Percentiles rank a stretch among this genome's conserved stretches.
phyloP scores from a whole-genome alignment of 2,113 vertebrate genomes.

The Paratilapia polleni region DNA sequence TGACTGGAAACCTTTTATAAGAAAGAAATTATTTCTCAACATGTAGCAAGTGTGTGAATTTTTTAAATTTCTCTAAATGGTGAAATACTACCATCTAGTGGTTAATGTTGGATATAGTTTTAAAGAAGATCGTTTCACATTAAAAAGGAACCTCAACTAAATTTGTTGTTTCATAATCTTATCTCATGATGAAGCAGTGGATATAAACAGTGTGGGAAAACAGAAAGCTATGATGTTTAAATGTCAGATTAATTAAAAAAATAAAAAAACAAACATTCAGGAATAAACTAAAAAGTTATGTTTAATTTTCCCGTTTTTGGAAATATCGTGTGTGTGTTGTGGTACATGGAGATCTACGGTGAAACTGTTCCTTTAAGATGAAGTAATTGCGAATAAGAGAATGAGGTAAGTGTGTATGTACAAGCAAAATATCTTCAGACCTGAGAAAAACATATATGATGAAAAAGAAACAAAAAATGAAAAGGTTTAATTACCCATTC shows the following conservation, averaged over 20 bases:
- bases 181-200: too few relatives aligned
- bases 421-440: too few relatives aligned
- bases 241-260: background rate
- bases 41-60: too few relatives aligned
- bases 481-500: too few relatives aligned
- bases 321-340: too few relatives aligned
- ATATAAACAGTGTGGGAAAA: background rate
- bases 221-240: background rate
- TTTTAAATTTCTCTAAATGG: background rate
- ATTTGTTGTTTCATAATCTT: background rate
- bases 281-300: background rate
- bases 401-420: too few relatives aligned
- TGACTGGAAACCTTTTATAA: background rate
- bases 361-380: too few relatives aligned
- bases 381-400: too few relatives aligned
- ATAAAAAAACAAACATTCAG: background rate
- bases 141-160: background rate
- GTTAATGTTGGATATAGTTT: background rate
- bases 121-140: background rate
- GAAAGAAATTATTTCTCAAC: background rate
- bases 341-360: too few relatives aligned
- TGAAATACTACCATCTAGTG: constrained; percentile 42
- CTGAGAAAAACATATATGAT: too few relatives aligned
- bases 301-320: background rate
- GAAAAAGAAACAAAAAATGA: too few relatives aligned